Evolutionary conservation across 2,888 invertebrate genomes (phyloP), one percentile per base, ranked within the genome.

Genomic region (Drosophila nigricruria): DNA sequence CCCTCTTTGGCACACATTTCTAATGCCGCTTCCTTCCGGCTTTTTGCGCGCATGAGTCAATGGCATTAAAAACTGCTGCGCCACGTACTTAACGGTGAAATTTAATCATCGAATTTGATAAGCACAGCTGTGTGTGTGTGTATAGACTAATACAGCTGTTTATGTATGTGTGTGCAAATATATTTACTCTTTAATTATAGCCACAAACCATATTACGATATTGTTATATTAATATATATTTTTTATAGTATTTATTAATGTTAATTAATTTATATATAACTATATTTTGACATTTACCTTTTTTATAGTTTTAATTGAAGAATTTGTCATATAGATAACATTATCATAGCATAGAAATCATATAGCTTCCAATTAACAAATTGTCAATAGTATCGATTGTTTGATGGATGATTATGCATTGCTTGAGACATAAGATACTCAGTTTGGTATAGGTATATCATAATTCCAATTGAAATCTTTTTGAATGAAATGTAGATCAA

Each of bases 11-110:
- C 54, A 42, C 49, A 43, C 30, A 56, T 68, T 61, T 61, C 36
- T 56, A 45, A 63, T 56, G 52, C 60, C 32, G 32, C 56, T 73
- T 73, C 69, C 79, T 82, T 82, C 83, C 82, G 80, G 78, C 57
- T 72, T 63, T 65, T 65, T 52, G 65, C 61, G 65, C 61, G 70
- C 70, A 81, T 77, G 79, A 79, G 70, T 84, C 83, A 84, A 74
- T 84, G 77, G 77, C 65, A 70, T 40, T 47, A 36, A 62, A 70
- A 72, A 62, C 54, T 53, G 68, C 63, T 79, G 65, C 65, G 69
- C 60, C 77, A 73, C 65, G 57, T 73, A 60, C 47, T 54, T 63
- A 25, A 56, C 58, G 56, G 45, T 53, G 69, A 73, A 76, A 70
- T 60, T 77, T 70, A 77, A 77, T 77, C 77, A 73, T 62, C 45